Evolutionary conservation across 2,888 invertebrate species (phyloP).

Genomic region (Caenorhabditis zanzibari): DNA sequence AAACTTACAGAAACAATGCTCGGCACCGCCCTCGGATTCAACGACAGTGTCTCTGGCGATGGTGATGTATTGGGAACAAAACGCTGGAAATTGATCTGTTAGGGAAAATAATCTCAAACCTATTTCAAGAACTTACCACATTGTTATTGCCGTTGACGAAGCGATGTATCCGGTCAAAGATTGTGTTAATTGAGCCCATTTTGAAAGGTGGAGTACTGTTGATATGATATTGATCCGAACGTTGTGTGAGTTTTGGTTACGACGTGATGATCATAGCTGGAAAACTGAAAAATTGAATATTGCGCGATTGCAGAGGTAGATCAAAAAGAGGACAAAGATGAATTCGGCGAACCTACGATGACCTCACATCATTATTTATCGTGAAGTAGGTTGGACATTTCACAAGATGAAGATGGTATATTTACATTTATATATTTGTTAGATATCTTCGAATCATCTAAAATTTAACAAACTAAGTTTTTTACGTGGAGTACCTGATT

Average conservation of each 20-base stretch:
- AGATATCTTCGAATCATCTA: no score
- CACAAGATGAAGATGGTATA: no score
- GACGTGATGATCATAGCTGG: conserved; percentile 46
- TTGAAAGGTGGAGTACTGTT: neutral
- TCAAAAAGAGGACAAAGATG: neutral
- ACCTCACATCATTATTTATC: no score
- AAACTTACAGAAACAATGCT: conserved; percentile 42
- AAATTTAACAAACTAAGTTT: no score
- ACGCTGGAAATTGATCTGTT: conserved; percentile 42
- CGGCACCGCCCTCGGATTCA: conserved; percentile 50
- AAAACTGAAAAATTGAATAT: neutral
- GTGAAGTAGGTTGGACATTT: no score
- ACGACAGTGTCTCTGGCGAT: conserved; percentile 25
- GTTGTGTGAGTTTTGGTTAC: conserved; percentile 8
- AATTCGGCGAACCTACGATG: neutral
- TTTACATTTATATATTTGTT: no score
- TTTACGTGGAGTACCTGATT: no score
- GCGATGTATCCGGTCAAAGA: conserved; percentile 50
- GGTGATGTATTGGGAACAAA: conserved; percentile 37
- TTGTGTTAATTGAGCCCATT: conserved; percentile 67
- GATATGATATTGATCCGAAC: neutral
- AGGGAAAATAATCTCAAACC: no score
- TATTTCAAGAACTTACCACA: conserved; percentile 29
- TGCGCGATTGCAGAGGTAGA: neutral
- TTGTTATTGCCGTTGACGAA: conserved; percentile 59